phyloP scores from a whole-genome alignment of 2,797 vertebrate genomes.

The Enteromius thamalakanensis region DNA sequence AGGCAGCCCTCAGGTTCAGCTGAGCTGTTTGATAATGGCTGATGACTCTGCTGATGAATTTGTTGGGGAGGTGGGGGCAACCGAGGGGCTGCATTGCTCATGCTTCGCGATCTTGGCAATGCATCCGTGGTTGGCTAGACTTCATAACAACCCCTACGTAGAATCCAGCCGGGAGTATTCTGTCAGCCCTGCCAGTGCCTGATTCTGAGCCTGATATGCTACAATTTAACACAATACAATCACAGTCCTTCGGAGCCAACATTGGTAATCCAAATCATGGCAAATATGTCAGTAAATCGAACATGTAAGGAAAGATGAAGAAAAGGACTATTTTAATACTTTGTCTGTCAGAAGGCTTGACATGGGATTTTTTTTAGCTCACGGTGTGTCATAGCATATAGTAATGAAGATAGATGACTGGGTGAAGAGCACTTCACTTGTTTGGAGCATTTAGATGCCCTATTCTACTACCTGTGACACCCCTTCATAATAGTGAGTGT shows the following conservation, averaged over 20 bases:
- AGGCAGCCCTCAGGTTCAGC: slow-evolving; percentile 26
- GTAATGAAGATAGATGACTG: slow-evolving; percentile 67
- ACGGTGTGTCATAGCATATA: slow-evolving; percentile 71
- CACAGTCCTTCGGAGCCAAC: neutral
- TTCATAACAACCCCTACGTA: slow-evolving; percentile 43
- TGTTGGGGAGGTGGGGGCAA: neutral
- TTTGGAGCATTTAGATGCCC: slow-evolving; percentile 34
- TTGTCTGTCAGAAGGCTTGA: slow-evolving; percentile 65
- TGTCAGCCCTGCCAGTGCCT: slow-evolving; percentile 34
- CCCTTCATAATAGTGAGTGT: neutral
- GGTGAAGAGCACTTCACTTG: slow-evolving; percentile 26
- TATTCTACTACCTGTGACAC: slow-evolving; percentile 10
- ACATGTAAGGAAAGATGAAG: slow-evolving; percentile 58
- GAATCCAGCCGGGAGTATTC: slow-evolving; percentile 41
- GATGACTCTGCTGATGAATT: slow-evolving; percentile 52
- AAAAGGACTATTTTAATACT: slow-evolving; percentile 70
- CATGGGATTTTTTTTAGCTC: slow-evolving; percentile 67
- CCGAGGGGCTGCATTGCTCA: slow-evolving; percentile 5
- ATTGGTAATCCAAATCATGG: slow-evolving; percentile 16
- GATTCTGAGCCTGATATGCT: neutral
- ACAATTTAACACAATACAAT: slow-evolving; percentile 8
- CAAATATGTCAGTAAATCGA: slow-evolving; percentile 28
- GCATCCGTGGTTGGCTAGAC: slow-evolving; percentile 47
- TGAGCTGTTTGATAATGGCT: slow-evolving; percentile 42
- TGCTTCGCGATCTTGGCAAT: slow-evolving; percentile 26